Evolutionary conservation across 2,888 invertebrate genomes (phyloP).

Genomic region (Heliconius aoede): DNA sequence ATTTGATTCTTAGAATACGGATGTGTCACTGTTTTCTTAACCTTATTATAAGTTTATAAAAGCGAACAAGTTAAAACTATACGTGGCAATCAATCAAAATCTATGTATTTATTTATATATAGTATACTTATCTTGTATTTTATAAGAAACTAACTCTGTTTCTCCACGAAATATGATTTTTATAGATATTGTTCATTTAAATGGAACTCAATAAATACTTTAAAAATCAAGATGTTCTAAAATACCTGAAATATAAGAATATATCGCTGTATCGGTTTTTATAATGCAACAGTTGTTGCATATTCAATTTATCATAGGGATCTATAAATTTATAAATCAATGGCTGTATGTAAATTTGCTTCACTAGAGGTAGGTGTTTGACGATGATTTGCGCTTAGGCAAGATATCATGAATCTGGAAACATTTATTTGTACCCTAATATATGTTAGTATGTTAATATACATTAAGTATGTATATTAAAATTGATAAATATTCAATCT

Average conservation of each 20-base stretch:
- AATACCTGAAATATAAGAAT: background rate
- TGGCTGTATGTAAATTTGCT: background rate
- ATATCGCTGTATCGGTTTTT: background rate
- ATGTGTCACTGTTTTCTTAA: conserved; percentile 12
- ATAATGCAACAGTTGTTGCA: background rate
- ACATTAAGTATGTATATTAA: too few species aligned
- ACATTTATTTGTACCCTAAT: too few species aligned
- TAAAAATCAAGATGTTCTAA: too few species aligned
- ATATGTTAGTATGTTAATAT: too few species aligned
- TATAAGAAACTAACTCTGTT: too few species aligned
- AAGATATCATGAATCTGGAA: too few species aligned
- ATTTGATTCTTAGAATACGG: conserved; percentile 49
- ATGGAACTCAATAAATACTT: too few species aligned
- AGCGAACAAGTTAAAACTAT: background rate
- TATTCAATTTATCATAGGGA: too few species aligned
- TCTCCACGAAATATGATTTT: too few species aligned
- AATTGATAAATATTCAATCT: too few species aligned
- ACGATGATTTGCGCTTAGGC: background rate
- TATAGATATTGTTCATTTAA: too few species aligned
- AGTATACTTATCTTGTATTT: too few species aligned
- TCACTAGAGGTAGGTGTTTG: background rate
- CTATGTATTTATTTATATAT: background rate
- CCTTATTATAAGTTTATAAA: background rate
- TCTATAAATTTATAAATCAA: background rate
- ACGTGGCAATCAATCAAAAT: background rate